Evolutionary conservation across 92 coral and sea anemone genomes (phyloP).

Genomic region (Porites lobata): DNA sequence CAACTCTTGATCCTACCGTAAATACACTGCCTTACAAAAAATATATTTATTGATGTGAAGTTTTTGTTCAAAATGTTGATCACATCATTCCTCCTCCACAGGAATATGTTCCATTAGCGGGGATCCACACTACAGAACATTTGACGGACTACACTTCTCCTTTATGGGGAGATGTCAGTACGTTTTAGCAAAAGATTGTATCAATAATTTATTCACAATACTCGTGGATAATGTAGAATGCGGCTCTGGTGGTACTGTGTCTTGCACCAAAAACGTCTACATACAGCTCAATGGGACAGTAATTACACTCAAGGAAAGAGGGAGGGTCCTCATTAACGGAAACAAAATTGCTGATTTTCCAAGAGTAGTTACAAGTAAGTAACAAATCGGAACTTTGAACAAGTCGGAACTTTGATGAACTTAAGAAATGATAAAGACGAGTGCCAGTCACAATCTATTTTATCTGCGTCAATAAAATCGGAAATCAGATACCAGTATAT

Average conservation of each 20-base stretch:
- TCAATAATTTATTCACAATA: conserved; percentile 74
- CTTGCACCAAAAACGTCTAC: conserved; percentile 77
- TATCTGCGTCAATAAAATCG: no score
- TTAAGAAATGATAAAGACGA: no score
- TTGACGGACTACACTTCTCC: conserved; percentile 88
- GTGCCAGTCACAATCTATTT: no score
- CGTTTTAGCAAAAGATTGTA: conserved; percentile 88
- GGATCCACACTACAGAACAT: conserved; percentile 91
- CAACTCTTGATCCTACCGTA: no score
- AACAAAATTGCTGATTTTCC: conserved; percentile 68
- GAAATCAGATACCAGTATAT: no score
- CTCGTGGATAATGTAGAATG: conserved; percentile 84
- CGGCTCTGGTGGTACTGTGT: conserved; percentile 67
- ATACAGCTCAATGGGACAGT: conserved; percentile 76
- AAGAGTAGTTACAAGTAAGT: conserved; percentile 65
- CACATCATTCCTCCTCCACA: not conserved
- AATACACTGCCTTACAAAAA: not conserved
- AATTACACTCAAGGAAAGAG: conserved; percentile 70
- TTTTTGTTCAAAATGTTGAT: not conserved
- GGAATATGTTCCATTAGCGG: conserved; percentile 91
- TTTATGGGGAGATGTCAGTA: conserved; percentile 85
- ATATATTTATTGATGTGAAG: not conserved
- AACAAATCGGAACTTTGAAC: not conserved
- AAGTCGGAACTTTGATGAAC: no score
- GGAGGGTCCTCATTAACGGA: conserved; percentile 66